Percentiles rank a stretch among this genome's conserved stretches.
These are phyloP conservation scores for Anarrhichthys ocellatus DNA, from an alignment of 2,113 vertebrate genomes.

Conservation along the genomic window DNA sequence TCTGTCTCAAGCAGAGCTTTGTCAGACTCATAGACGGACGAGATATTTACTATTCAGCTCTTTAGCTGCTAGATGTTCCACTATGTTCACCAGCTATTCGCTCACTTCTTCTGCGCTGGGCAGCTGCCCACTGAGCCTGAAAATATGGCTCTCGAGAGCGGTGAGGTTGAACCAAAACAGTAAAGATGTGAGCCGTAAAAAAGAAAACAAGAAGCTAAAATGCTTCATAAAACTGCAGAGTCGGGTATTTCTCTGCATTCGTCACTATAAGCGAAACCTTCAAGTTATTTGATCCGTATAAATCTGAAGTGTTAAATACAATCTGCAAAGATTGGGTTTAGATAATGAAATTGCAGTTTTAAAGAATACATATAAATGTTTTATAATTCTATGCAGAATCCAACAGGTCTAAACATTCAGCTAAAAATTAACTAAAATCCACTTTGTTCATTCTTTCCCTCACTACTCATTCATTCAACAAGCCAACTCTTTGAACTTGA, in stretches of 20 bases:
- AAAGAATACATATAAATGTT: background rate
- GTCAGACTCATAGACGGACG: background rate
- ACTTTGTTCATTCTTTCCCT: background rate
- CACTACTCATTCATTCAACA: background rate
- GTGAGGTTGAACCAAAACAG: background rate
- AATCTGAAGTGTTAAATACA: background rate
- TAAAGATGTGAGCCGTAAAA: background rate
- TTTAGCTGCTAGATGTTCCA: background rate
- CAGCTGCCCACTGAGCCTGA: background rate
- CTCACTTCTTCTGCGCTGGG: background rate
- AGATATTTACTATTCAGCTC: background rate
- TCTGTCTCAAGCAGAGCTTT: background rate
- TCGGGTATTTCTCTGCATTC: background rate
- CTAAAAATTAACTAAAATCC: background rate
- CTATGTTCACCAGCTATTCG: background rate
- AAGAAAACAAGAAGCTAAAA: background rate
- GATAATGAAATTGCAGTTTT: background rate
- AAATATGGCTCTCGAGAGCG: background rate
- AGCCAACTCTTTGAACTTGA: slow-evolving; percentile 13
- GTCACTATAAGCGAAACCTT: background rate
- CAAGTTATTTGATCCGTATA: background rate
- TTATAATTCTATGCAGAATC: background rate
- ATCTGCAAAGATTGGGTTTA: background rate
- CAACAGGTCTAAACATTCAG: background rate
- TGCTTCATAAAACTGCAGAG: background rate